Percentiles rank a stretch among this genome's conserved stretches.
These are phyloP conservation scores for Gasteruption jaculator DNA, from an alignment of 2,888 invertebrate genomes.

Conservation along the genomic window DNA sequence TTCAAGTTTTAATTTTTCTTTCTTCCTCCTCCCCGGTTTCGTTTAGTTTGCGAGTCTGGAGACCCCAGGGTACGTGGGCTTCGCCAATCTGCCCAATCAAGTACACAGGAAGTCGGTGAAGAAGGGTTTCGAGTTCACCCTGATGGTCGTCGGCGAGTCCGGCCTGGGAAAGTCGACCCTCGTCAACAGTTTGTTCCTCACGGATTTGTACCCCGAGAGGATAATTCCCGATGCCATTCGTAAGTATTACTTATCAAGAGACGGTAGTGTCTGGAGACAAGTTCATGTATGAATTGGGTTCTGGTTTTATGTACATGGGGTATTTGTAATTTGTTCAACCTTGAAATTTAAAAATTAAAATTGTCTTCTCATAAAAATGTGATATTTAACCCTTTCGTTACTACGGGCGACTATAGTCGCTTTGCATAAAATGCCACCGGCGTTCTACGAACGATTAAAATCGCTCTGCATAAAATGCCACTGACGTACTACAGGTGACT, in stretches of 20 bases:
- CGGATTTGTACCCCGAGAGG: slow-evolving; percentile 92
- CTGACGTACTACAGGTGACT: no score
- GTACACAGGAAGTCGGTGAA: slow-evolving; percentile 96
- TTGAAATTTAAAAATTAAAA: no score
- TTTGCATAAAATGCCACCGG: no score
- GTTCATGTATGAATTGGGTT: no score
- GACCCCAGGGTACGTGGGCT: slow-evolving; percentile 85
- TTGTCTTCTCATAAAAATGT: no score
- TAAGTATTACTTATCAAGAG: slow-evolving; percentile 51
- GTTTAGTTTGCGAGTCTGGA: slow-evolving; percentile 77
- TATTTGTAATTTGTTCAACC: no score
- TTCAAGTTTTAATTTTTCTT: slow-evolving; percentile 3
- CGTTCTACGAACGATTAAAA: no score
- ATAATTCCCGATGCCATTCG: slow-evolving; percentile 83
- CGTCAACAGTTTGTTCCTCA: slow-evolving; percentile 90
- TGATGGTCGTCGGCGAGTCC: slow-evolving; percentile 91
- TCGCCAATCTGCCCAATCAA: slow-evolving; percentile 94
- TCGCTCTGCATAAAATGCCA: no score
- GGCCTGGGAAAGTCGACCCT: slow-evolving; percentile 94
- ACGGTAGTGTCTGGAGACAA: no score
- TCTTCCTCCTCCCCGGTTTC: slow-evolving; percentile 26
- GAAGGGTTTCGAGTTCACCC: slow-evolving; percentile 95
- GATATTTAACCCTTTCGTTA: no score
- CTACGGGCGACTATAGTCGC: no score
- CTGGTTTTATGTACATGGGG: no score